Base-by-base conservation (phyloP, 1,140 invertebrate species). In the Cyrtorhinus lividipennis region DNA sequence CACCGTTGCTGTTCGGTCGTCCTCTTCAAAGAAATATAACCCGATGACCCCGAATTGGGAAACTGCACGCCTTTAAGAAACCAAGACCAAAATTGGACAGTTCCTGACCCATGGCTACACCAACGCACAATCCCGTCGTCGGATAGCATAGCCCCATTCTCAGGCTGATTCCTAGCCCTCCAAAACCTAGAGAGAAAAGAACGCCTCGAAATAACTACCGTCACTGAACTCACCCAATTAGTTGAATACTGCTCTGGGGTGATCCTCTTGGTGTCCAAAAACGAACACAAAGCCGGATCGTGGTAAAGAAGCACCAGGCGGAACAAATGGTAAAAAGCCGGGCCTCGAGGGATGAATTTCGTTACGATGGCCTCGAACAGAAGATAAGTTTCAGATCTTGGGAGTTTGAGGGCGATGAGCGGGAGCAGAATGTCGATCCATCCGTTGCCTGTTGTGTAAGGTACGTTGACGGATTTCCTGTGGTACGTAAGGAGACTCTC, bases 251-350 rank as follows among this genome's bases (percentile, higher is more conserved):
- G 76, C 73, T 97, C 92, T 3, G 93, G 90, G 25, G 88, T 90
- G 62, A 98, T 89, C 72, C 92, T 85, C 73, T 94, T 92, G 1
- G 95, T 97, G 71, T 98, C 95, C 66, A 99, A 79, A 76, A 97
- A 92, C 3, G 90, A 93, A 75, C 95, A 98, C 22, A 99, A 76
- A 74, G 97, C 89, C 13, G 96, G 96, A 75, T 99, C 96, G 75
- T 99, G 96, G 73, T 99, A 99, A 27, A 95, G 83, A 44, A 99
- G 72, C 24, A 99, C 76, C 44, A 99, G 76, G 62, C 95, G 90
- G 77, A 79, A 94, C 78, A 80, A 74, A 74, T 85, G 82, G 72
- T 84, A 85, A 44, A 81, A 80, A 69, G 83, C 82, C 46, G 80
- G 80, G 73, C 84, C 82, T 45, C 64, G 65, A 26, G 67, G 93